Evolutionary conservation across 2,888 invertebrate genomes (phyloP).

Genomic region (Drosophila nr. perissopoda): DNA sequence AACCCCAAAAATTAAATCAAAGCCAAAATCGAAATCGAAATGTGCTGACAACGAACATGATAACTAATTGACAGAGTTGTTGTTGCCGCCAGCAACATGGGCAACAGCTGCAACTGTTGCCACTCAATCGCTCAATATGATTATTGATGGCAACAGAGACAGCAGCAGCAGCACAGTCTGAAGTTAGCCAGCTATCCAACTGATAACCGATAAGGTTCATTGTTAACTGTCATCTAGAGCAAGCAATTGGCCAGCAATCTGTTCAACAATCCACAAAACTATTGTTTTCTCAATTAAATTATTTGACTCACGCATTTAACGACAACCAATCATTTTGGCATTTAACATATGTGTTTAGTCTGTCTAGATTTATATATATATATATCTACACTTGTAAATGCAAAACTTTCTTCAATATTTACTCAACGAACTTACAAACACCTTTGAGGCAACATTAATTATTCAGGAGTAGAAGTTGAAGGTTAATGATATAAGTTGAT

Average conservation of each 20-base stretch:
- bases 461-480: not conserved
- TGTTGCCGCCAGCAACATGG: conserved; percentile 35
- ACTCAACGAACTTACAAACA: not conserved
- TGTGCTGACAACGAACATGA: conserved; percentile 72
- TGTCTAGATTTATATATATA: not conserved
- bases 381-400: not conserved
- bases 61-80: conserved; percentile 74
- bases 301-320: conserved; percentile 17
- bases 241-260: conserved; percentile 41
- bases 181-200: not conserved
- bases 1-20: conserved; percentile 69
- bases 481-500: not conserved
- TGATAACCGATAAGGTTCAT: conserved; percentile 40
- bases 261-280: conserved; percentile 36
- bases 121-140: conserved; percentile 49
- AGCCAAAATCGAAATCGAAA: conserved; percentile 66
- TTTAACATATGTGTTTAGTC: not conserved
- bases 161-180: not conserved
- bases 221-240: conserved; percentile 33
- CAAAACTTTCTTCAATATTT: not conserved
- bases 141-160: conserved; percentile 43
- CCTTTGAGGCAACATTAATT: not conserved
- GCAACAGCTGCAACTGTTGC: conserved; percentile 51
- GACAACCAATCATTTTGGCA: conserved; percentile 9
- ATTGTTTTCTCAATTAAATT: conserved; percentile 37